Conservation (phyloP, 2,888 invertebrate species). For the Luperina nickerlii region DNA sequence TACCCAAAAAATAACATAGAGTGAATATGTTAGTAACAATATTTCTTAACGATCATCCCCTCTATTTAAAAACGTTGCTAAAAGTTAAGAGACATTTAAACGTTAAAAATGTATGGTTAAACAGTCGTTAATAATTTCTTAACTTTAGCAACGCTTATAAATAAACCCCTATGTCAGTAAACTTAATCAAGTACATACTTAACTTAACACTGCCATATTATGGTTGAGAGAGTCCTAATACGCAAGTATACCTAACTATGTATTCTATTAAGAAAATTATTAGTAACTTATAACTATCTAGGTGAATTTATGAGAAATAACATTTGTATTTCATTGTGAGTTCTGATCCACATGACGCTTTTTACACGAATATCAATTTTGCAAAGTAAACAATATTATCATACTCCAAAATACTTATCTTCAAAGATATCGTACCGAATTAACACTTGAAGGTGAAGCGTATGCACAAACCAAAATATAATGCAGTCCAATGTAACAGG, state of each 20-base stretch:
- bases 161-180: neutral
- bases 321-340: neutral
- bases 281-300: neutral
- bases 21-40: neutral
- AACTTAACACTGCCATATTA: neutral
- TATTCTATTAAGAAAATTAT: neutral
- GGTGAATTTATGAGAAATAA: neutral
- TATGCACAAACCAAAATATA: constrained; percentile 48
- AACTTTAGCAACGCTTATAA: neutral
- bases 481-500: constrained; percentile 58
- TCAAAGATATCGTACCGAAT: constrained; percentile 37
- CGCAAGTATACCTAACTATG: neutral
- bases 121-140: too few relatives aligned
- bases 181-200: neutral
- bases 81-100: too few relatives aligned
- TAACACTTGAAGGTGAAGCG: constrained; percentile 39
- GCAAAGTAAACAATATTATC: constrained; percentile 41
- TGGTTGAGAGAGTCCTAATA: neutral
- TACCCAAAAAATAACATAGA: neutral
- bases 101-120: neutral
- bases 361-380: neutral
- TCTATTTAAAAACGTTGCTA: neutral
- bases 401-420: constrained; percentile 36
- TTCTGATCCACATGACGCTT: neutral
- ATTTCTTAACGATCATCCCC: neutral